These are phyloP conservation scores for Stomorhina lunata DNA, from an alignment of 2,888 invertebrate genomes.

Conservation along the genomic window DNA sequence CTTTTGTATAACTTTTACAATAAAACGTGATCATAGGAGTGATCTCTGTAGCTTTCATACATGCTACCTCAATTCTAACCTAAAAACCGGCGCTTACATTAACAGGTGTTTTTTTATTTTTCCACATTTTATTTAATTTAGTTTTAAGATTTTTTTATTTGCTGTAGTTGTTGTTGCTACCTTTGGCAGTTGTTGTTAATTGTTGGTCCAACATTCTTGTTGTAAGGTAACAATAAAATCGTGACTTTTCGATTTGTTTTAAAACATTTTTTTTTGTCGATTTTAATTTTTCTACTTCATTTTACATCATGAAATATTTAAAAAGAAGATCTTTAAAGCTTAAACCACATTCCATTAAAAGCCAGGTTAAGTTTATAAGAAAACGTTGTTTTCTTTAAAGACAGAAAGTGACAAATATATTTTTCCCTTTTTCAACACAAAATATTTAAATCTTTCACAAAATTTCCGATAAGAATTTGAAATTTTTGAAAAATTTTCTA, in stretches of 20 bases:
- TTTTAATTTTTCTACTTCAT: not conserved
- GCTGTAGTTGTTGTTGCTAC: not conserved
- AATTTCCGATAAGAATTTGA: too few relatives aligned
- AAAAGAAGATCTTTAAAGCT: too few relatives aligned
- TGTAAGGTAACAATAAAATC: slow-evolving; percentile 63
- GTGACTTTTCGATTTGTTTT: slow-evolving; percentile 56
- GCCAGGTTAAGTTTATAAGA: too few relatives aligned
- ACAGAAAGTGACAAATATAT: slow-evolving; percentile 53
- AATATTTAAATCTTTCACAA: too few relatives aligned
- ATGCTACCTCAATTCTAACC: slow-evolving; percentile 13
- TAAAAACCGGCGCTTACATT: slow-evolving; percentile 45
- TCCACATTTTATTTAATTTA: slow-evolving; percentile 20
- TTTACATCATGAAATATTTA: not conserved
- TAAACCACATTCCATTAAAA: too few relatives aligned
- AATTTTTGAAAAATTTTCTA: too few relatives aligned
- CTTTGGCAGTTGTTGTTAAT: slow-evolving; percentile 32
- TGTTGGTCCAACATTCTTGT: slow-evolving; percentile 53
- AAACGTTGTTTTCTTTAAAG: too few relatives aligned
- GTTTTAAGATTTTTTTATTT: slow-evolving; percentile 1
- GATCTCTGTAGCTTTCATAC: not conserved
- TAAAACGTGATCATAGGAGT: slow-evolving; percentile 33
- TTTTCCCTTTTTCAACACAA: slow-evolving; percentile 10
- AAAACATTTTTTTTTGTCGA: not conserved
- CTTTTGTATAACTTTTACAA: not conserved
- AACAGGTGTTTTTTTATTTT: slow-evolving; percentile 58